phyloP scores from a whole-genome alignment of 2,113 vertebrate genomes.

The Pantherophis guttatus region DNA sequence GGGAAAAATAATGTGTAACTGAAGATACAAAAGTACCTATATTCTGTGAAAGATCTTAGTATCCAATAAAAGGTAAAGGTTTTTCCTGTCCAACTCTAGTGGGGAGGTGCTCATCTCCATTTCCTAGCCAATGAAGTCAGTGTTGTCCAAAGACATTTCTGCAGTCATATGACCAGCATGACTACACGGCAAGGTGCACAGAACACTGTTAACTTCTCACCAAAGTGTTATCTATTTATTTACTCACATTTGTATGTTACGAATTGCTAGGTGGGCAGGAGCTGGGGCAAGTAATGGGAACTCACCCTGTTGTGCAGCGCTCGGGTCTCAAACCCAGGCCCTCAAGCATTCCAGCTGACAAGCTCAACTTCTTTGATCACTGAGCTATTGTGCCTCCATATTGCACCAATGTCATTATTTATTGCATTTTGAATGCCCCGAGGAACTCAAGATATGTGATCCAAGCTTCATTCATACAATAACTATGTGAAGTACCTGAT shows the following conservation, averaged over 20 bases:
- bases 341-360: not conserved
- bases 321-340: not conserved
- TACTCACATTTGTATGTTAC: not conserved
- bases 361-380: not conserved
- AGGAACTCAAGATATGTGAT: not conserved
- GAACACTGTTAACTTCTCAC: not conserved
- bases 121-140: not conserved
- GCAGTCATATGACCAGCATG: not conserved
- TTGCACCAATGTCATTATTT: not conserved
- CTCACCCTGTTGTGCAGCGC: not conserved
- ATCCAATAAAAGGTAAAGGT: not conserved
- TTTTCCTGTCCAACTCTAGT: too few species aligned
- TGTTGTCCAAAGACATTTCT: not conserved
- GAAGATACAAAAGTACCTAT: not conserved
- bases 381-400: too few species aligned
- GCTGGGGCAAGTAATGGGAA: not conserved
- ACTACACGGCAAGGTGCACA: not conserved
- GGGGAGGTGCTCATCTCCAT: too few species aligned
- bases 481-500: not conserved
- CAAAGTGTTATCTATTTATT: not conserved
- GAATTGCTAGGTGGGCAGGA: not conserved
- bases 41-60: not conserved
- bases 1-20: not conserved
- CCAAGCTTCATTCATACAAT: not conserved
- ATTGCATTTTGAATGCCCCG: not conserved